phyloP scores from a whole-genome alignment of 2,113 vertebrate genomes.

The Microcebus lehilahytsara region DNA sequence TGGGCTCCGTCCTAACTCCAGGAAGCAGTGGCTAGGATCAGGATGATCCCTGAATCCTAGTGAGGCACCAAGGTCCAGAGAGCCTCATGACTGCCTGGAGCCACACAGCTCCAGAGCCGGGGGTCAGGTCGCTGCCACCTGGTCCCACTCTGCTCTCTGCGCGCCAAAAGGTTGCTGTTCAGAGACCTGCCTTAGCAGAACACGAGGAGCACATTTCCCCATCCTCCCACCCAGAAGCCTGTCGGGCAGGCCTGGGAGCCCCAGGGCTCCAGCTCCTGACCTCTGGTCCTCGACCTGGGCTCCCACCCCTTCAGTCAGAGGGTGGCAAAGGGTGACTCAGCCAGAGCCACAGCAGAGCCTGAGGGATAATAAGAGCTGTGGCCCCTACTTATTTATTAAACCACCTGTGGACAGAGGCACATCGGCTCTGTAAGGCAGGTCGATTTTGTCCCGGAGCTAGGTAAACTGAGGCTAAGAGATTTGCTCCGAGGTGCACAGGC shows the following conservation, averaged over 20 bases:
- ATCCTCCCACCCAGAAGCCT: background rate
- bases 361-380: fast-evolving
- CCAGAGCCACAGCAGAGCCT: background rate
- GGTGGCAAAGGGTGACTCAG: background rate
- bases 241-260: background rate
- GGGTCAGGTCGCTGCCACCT: background rate
- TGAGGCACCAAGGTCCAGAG: background rate
- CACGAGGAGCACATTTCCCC: no score
- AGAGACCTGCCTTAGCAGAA: background rate
- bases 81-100: background rate
- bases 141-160: background rate
- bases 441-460: fast-evolving
- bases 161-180: background rate
- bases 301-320: background rate
- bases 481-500: background rate
- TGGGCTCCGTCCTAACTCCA: background rate
- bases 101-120: background rate
- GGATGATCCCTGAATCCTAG: background rate
- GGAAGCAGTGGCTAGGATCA: background rate
- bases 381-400: no score
- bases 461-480: background rate
- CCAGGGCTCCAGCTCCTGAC: background rate
- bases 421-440: background rate
- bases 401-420: background rate
- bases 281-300: fast-evolving